A percentile compares a stretch with the other conserved stretches of the same genome.
Conservation (phyloP, 2,888 invertebrate species). For the Sarcophaga variegata region DNA sequence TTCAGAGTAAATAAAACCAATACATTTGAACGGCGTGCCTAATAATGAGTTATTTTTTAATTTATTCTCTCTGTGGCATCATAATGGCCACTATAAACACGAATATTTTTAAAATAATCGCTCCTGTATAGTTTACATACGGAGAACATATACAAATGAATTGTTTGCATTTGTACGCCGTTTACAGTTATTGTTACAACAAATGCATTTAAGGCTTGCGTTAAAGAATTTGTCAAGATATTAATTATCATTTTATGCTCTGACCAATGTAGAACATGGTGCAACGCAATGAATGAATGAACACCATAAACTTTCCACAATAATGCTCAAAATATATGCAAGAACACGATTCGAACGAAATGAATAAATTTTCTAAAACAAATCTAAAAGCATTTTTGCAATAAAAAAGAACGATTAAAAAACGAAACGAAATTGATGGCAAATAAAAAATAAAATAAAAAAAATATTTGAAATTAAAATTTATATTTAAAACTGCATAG, state of each 20-base stretch:
- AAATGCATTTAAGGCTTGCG: conserved; percentile 28
- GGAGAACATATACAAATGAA: not conserved
- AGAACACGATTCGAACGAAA: conserved; percentile 28
- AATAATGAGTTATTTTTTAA: too few species aligned
- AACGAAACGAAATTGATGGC: too few species aligned
- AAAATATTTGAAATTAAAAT: too few species aligned
- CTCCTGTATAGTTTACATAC: too few species aligned
- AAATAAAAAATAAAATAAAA: too few species aligned
- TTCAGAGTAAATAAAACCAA: too few species aligned
- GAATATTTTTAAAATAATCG: too few species aligned
- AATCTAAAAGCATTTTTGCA: conserved; percentile 23
- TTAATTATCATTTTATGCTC: conserved; percentile 20
- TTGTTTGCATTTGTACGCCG: not conserved
- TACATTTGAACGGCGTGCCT: too few species aligned
- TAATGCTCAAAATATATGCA: conserved; percentile 41
- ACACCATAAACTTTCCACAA: not conserved
- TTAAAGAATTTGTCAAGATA: conserved; percentile 30
- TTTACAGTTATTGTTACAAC: not conserved
- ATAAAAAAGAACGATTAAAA: conserved; percentile 1
- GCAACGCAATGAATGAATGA: not conserved
- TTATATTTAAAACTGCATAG: too few species aligned
- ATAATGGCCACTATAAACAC: too few species aligned
- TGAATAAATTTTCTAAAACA: not conserved
- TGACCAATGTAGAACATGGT: not conserved
- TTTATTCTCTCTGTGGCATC: too few species aligned